Conservation (phyloP, 2,888 invertebrate genomes). For the Cephus rjabovi region DNA sequence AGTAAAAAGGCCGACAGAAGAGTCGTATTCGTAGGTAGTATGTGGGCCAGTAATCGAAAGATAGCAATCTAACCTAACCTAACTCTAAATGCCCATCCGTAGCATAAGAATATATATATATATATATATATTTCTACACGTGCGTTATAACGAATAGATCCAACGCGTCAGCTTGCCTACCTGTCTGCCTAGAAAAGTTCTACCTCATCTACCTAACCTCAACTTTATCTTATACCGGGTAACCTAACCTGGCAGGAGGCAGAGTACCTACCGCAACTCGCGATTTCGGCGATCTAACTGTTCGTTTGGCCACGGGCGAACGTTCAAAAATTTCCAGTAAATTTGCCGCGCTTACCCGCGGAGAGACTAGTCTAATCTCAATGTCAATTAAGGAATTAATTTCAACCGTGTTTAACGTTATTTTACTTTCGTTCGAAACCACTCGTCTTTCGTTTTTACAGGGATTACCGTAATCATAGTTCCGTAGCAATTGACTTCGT, state of each 20-base stretch:
- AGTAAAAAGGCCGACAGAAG: neutral
- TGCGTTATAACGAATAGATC: neutral
- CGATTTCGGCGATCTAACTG: constrained; percentile 22
- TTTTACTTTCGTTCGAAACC: neutral
- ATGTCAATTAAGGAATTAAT: neutral
- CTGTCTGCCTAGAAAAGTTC: neutral
- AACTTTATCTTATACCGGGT: neutral
- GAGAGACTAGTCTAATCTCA: neutral
- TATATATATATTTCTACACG: neutral
- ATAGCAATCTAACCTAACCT: constrained; percentile 5
- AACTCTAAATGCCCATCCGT: neutral
- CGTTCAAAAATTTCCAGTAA: neutral
- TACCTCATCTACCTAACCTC: neutral
- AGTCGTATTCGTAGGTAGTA: neutral
- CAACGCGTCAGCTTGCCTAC: neutral
- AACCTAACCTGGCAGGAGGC: neutral
- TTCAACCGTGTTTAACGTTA: neutral
- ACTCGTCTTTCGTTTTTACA: neutral
- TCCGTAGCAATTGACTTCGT: neutral
- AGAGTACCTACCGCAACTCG: constrained; percentile 9
- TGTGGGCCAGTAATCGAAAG: constrained; percentile 12
- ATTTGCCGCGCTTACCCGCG: neutral
- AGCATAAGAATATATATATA: neutral
- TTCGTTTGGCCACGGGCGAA: constrained; percentile 17
- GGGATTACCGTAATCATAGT: neutral